phyloP scores from a whole-genome alignment of 2,113 vertebrate species.

The Charadrius vociferus region DNA sequence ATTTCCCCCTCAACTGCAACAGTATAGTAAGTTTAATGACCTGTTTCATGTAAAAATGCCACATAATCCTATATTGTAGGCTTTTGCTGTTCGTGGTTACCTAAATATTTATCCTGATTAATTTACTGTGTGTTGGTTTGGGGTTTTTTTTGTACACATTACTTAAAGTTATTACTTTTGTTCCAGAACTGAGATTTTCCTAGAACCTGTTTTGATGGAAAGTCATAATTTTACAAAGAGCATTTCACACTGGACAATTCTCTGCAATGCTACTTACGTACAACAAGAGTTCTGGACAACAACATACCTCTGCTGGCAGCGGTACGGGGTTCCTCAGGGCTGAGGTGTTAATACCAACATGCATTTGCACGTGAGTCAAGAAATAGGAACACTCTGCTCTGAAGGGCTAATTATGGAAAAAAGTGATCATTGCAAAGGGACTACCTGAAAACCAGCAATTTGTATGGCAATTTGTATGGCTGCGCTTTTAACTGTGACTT shows the following conservation, averaged over 20 bases:
- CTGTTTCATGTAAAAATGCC: not conserved
- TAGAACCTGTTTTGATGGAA: not conserved
- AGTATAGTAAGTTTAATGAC: constrained; percentile 28
- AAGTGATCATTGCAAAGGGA: not conserved
- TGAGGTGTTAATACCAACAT: not conserved
- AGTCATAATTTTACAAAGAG: not conserved
- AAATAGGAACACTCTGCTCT: not conserved
- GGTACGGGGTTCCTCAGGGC: not conserved
- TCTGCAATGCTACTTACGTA: not conserved
- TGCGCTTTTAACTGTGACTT: not conserved
- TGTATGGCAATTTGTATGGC: not conserved
- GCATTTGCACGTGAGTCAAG: not conserved
- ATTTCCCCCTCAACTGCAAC: constrained; percentile 23
- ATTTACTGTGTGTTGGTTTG: constrained; percentile 7
- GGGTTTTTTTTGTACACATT: not conserved
- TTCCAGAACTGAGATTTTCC: constrained; percentile 38
- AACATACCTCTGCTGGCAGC: not conserved
- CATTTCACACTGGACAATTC: not conserved
- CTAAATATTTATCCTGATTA: constrained; percentile 18
- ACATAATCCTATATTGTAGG: not conserved
- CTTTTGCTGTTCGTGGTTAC: constrained; percentile 6
- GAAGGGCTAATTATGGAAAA: not conserved
- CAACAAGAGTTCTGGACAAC: not conserved
- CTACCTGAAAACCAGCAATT: not conserved
- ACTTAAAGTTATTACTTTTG: constrained; percentile 1